These are phyloP conservation scores for Cylindroiulus punctatus DNA, from an alignment of 2,888 invertebrate genomes.

Conservation along the genomic window DNA sequence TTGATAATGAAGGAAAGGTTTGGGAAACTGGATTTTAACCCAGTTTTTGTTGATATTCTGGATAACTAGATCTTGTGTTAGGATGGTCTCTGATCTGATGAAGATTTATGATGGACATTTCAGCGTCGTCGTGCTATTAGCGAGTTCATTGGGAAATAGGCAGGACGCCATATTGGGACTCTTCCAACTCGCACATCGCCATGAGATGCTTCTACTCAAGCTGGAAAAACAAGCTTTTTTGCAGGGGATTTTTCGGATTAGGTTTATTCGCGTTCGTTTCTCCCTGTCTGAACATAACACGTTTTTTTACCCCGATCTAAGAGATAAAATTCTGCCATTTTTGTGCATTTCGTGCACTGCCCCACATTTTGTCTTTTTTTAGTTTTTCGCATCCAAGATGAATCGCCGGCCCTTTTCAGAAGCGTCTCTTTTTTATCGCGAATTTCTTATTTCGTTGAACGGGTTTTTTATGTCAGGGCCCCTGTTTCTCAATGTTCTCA, in stretches of 20 bases:
- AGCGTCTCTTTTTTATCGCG: not conserved
- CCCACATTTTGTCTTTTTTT: not conserved
- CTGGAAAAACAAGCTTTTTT: not conserved
- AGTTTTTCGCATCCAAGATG: not conserved
- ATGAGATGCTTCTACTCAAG: not conserved
- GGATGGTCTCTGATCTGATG: too few relatives aligned
- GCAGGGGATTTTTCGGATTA: not conserved
- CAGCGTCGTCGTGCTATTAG: too few relatives aligned
- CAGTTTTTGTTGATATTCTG: not conserved
- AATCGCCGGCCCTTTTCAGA: conserved; percentile 11
- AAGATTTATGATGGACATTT: too few relatives aligned
- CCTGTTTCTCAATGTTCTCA: not conserved
- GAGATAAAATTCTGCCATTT: not conserved
- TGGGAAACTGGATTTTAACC: too few relatives aligned
- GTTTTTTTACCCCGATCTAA: not conserved
- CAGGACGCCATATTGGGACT: not conserved
- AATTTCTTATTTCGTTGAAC: not conserved
- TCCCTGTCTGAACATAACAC: not conserved
- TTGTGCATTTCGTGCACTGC: not conserved
- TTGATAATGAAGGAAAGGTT: too few relatives aligned
- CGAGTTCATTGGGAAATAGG: not conserved
- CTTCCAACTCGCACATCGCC: not conserved
- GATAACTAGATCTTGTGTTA: too few relatives aligned
- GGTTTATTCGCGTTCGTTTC: not conserved
- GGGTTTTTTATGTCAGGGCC: conserved; percentile 22